Percentiles rank a stretch among this genome's conserved stretches.
Conservation (phyloP, 2,113 vertebrate species). For the Sceloporus tristichus region DNA sequence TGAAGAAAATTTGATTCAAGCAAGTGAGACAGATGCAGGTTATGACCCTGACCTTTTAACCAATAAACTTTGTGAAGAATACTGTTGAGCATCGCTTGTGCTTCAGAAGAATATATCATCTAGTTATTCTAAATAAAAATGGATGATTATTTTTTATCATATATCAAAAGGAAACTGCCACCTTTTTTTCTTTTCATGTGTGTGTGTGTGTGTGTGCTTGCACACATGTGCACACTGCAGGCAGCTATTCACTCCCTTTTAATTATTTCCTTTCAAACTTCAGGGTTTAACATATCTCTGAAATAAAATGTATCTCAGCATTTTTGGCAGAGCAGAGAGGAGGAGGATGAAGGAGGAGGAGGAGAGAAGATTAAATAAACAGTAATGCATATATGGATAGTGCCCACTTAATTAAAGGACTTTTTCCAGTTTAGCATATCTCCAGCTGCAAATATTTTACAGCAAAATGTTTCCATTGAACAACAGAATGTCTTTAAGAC, state of each 20-base stretch:
- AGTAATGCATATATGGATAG: conserved; percentile 44
- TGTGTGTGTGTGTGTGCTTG: no score
- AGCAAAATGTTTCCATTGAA: conserved; percentile 60
- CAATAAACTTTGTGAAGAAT: background rate
- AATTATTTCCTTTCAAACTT: conserved; percentile 46
- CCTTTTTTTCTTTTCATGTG: conserved; percentile 32
- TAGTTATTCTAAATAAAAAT: conserved; percentile 25
- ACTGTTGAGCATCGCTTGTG: background rate
- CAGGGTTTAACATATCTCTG: conserved; percentile 26
- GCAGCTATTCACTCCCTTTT: conserved; percentile 25
- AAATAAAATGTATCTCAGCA: conserved; percentile 44
- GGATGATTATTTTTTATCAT: conserved; percentile 48
- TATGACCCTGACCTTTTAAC: background rate
- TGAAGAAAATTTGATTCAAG: background rate
- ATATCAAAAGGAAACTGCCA: conserved; percentile 32
- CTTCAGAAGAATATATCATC: conserved; percentile 7
- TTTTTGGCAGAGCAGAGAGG: background rate
- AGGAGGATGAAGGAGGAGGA: conserved; percentile 1
- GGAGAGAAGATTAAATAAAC: conserved; percentile 32
- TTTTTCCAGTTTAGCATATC: conserved; percentile 64
- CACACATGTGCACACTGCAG: background rate
- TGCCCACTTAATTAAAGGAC: conserved; percentile 50
- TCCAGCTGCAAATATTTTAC: conserved; percentile 68
- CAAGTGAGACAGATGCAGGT: background rate
- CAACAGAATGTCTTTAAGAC: conserved; percentile 46